Evolutionary conservation across 2,797 vertebrate species (phyloP), one percentile per base, ranked within the genome.

Genomic region (Sternotherus odoratus): DNA sequence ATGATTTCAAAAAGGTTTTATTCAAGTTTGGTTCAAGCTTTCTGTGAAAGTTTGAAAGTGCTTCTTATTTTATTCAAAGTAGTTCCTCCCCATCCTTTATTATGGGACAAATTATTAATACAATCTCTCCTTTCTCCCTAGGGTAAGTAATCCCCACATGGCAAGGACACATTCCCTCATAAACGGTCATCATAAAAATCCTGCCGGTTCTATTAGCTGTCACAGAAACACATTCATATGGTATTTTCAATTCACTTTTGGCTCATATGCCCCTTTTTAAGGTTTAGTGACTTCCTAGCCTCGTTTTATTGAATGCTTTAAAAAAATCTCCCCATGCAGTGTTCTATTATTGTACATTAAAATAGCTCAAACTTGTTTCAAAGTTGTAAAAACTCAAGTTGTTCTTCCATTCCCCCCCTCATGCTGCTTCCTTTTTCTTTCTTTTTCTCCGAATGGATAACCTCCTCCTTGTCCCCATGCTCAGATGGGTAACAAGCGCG

Each of bases 201-300:
- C 60, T 82, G 39, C 74, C 81, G 74, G 36, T 8, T 92, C 15
- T 56, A 80, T 28, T 15, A 81, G 12, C 54, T 82, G 49, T 78
- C 87, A 82, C 11, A 91, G 90, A 87, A 93, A 79, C 9, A 84
- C 11, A 16, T 12, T 57, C 24, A 30, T 11, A 82, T 79, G 6
- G 8, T 53, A 79, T 51, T 86, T 80, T 39, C 88, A n/a, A 19
- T 75, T 8, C 5, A 1, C 79, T 74, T 82, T 79, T 82, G 72
- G 82, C 79, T 85, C 79, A 69, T 30, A 83, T 36, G 4, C 10
- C 46, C n/a, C 77, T 78, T 91, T 84, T 87, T 57, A 53, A 85
- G 36, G 46, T 82, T 84, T 77, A 93, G 13, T 86, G 82, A 21
- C 5, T 43, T 81, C 72, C 46, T 86, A 16, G 81, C 49, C 36